phyloP scores from a whole-genome alignment of 2,797 vertebrate species.

The Sebastes trivittatus region DNA sequence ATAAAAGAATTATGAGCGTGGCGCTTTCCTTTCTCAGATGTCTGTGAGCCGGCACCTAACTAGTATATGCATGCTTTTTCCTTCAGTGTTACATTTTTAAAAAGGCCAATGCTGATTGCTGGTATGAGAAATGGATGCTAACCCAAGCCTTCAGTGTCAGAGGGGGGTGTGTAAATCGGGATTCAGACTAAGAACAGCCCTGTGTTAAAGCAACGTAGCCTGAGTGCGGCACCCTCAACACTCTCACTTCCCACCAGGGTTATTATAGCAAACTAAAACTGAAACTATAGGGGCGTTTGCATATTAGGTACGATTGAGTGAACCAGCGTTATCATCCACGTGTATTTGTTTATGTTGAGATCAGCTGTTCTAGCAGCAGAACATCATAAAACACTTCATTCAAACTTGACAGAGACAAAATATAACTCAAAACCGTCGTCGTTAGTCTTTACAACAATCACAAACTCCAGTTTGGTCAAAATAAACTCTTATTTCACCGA shows the following conservation, averaged over 20 bases:
- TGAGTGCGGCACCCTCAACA: neutral
- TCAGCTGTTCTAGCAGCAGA: too few species aligned
- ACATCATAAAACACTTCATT: too few species aligned
- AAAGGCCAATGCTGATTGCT: neutral
- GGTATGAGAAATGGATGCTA: neutral
- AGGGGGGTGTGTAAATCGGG: neutral
- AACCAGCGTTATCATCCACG: too few species aligned
- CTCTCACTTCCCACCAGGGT: neutral
- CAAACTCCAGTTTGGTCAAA: too few species aligned
- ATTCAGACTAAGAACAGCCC: neutral
- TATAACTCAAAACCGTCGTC: too few species aligned
- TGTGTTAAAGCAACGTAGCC: neutral
- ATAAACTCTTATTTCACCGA: too few species aligned
- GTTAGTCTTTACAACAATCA: too few species aligned
- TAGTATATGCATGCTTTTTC: neutral
- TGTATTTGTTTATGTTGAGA: too few species aligned
- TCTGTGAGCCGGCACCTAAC: neutral
- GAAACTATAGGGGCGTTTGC: too few species aligned
- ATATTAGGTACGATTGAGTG: too few species aligned
- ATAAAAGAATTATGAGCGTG: neutral
- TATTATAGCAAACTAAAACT: too few species aligned
- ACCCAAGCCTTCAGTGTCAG: neutral
- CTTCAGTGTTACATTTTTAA: neutral
- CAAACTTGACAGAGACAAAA: too few species aligned
- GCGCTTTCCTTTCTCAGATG: neutral